These are phyloP conservation scores for Mola mola DNA, from an alignment of 2,113 vertebrate genomes.

Conservation along the genomic window DNA sequence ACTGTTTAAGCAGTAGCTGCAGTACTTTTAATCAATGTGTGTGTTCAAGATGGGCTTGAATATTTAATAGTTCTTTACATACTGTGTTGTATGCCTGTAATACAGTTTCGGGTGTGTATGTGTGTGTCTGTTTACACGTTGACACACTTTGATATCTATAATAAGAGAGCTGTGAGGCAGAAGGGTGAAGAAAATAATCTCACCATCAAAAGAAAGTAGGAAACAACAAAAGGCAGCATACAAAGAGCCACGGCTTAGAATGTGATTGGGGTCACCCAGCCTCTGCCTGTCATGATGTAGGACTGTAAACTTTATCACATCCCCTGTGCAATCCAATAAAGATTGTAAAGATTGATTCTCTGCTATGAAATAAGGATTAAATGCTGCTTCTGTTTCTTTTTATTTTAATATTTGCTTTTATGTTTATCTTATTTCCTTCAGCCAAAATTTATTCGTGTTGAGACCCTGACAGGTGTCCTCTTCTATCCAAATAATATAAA, in stretches of 20 bases:
- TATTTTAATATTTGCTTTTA: slow-evolving; percentile 54
- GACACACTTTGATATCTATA: slow-evolving; percentile 52
- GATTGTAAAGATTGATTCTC: slow-evolving; percentile 60
- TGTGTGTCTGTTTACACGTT: slow-evolving; percentile 1
- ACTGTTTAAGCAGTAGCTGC: background rate
- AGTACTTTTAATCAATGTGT: too few species aligned
- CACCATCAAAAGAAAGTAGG: slow-evolving; percentile 54
- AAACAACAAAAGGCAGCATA: slow-evolving; percentile 46
- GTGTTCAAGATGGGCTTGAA: background rate
- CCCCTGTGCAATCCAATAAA: slow-evolving; percentile 49
- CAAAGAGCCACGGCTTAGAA: slow-evolving; percentile 22
- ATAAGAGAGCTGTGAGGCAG: slow-evolving; percentile 58
- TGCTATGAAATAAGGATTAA: slow-evolving; percentile 54
- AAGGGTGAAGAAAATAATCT: slow-evolving; percentile 51
- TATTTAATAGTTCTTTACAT: background rate
- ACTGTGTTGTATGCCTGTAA: background rate
- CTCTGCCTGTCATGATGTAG: slow-evolving; percentile 26
- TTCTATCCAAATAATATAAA: slow-evolving; percentile 1
- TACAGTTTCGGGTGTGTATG: background rate
- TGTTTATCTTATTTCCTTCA: slow-evolving; percentile 25
- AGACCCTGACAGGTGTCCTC: slow-evolving; percentile 43
- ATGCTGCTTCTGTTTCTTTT: slow-evolving; percentile 47
- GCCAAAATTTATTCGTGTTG: slow-evolving; percentile 26
- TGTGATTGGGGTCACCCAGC: slow-evolving; percentile 56
- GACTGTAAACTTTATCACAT: slow-evolving; percentile 58